A percentile compares a stretch with the other conserved stretches of the same genome.
phyloP scores from a whole-genome alignment of 2,888 invertebrate genomes.

The Chloroclystis v-ata region DNA sequence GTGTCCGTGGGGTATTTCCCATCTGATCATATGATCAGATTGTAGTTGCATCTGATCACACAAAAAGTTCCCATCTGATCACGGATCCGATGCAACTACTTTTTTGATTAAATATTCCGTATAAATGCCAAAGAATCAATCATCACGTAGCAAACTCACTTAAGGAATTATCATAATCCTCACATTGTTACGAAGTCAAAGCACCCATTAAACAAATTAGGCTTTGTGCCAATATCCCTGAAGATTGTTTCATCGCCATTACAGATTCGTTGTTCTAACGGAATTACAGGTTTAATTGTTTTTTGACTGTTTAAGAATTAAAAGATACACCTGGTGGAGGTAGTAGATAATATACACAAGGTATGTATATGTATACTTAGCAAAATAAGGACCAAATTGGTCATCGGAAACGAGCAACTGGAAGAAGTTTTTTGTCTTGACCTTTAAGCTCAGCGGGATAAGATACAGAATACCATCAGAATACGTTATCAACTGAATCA shows the following conservation, averaged over 20 bases:
- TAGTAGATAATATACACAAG: not conserved
- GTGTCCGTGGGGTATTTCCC: too few relatives aligned
- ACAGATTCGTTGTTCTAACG: conserved; percentile 10
- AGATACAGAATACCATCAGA: conserved; percentile 13
- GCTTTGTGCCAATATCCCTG: conserved; percentile 20
- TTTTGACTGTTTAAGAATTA: conserved; percentile 6
- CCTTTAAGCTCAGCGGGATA: conserved; percentile 10
- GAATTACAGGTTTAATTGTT: conserved; percentile 11
- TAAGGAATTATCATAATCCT: conserved; percentile 15
- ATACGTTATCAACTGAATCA: not conserved
- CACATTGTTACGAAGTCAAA: conserved; percentile 17
- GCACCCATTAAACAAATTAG: conserved; percentile 18
- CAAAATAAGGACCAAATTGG: too few relatives aligned
- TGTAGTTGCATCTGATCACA: too few relatives aligned
- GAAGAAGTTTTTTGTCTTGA: conserved; percentile 6
- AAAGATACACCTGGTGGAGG: too few relatives aligned
- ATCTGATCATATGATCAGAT: too few relatives aligned
- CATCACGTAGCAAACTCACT: conserved; percentile 10
- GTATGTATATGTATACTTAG: too few relatives aligned
- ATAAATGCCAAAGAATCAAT: not conserved
- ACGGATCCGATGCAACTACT: too few relatives aligned
- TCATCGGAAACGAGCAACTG: too few relatives aligned
- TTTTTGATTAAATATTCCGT: not conserved
- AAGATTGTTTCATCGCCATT: conserved; percentile 17
- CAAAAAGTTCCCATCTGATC: too few relatives aligned